Conservation (phyloP, 2,113 vertebrate species). For the Nibea albiflora region DNA sequence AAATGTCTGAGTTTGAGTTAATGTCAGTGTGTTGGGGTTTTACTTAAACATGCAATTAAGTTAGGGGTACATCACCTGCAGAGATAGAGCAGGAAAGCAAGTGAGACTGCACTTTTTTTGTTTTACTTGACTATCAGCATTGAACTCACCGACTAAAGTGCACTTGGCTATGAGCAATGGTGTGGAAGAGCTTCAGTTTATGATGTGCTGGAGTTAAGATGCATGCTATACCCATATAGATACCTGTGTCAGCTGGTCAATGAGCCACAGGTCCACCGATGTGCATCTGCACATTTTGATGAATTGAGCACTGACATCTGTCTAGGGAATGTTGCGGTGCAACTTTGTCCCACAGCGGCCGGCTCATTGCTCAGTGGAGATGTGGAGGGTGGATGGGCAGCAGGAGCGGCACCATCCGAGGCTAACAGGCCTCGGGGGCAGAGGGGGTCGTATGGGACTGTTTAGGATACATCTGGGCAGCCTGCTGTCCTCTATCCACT, state of each 20-base stretch:
- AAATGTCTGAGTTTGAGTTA: too few species aligned
- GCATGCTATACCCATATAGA: constrained; percentile 23
- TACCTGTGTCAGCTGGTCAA: constrained; percentile 60
- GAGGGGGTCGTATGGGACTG: constrained; percentile 42
- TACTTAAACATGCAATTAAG: neutral
- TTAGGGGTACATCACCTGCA: constrained; percentile 19
- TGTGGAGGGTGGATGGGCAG: constrained; percentile 39
- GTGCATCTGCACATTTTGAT: constrained; percentile 58
- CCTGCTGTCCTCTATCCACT: constrained; percentile 55
- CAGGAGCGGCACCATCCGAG: constrained; percentile 64
- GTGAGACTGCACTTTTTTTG: constrained; percentile 32
- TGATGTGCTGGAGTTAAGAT: constrained; percentile 33
- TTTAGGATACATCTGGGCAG: constrained; percentile 64
- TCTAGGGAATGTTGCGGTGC: constrained; percentile 37
- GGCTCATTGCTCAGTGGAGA: constrained; percentile 61
- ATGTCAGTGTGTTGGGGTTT: too few species aligned
- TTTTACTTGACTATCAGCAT: neutral
- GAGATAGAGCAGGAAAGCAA: constrained; percentile 30
- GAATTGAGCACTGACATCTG: constrained; percentile 64
- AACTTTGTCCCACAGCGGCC: constrained; percentile 30
- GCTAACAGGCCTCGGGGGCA: constrained; percentile 56
- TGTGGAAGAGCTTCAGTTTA: constrained; percentile 10
- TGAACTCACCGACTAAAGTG: neutral
- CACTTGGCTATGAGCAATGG: constrained; percentile 16
- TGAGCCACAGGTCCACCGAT: constrained; percentile 47